Evolutionary conservation across 1,140 invertebrate genomes (phyloP).

Genomic region (Zaprionus capensis): DNA sequence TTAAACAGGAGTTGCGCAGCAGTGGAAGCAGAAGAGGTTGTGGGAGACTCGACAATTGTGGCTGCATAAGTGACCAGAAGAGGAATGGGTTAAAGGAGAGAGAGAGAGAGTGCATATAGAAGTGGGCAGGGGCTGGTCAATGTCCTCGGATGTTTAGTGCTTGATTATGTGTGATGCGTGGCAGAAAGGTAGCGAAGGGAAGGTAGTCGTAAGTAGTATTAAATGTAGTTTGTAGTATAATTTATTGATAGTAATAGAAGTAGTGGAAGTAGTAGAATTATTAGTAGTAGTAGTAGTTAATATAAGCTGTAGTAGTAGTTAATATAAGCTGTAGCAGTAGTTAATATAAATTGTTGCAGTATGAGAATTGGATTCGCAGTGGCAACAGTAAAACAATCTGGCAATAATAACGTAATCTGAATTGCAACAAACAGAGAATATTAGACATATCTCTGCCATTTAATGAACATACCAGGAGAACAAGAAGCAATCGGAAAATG

Average conservation of each 20-base stretch:
- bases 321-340: no score
- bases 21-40: not conserved
- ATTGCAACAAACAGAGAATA: not conserved
- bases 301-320: no score
- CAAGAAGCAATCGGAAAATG: conserved; percentile 13
- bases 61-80: not conserved
- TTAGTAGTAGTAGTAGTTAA: no score
- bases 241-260: not conserved
- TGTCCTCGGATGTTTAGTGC: not conserved
- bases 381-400: not conserved
- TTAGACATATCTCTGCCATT: not conserved
- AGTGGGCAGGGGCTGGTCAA: not conserved
- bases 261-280: no score
- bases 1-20: not conserved
- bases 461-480: not conserved
- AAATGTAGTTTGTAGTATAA: not conserved
- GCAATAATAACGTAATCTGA: not conserved
- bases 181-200: not conserved
- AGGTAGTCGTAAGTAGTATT: no score
- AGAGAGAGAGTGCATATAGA: not conserved
- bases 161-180: not conserved
- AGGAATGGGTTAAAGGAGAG: not conserved
- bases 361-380: no score
- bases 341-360: no score
- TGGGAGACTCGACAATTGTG: not conserved